Base-by-base conservation (phyloP, 2,113 vertebrate species). In the Lampris megalopsis region DNA sequence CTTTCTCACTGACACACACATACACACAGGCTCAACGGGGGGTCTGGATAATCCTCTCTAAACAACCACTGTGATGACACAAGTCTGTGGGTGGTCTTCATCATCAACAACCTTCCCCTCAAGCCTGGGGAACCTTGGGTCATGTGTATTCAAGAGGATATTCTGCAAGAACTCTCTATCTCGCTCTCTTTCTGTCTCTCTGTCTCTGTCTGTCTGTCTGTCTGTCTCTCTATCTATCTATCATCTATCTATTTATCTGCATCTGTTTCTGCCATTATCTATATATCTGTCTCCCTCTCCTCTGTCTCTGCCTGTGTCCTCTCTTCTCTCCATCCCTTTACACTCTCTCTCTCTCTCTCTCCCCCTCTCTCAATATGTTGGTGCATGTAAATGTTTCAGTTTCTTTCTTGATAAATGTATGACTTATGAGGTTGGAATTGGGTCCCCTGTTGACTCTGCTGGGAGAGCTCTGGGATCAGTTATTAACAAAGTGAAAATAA, bases 81-180 rank as follows among this genome's bases (percentile, higher is more conserved):
- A 42, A 62, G 38, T n/a, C 81, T 2, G 63, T 77, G 81, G 79
- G 86, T 83, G 86, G 88, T 86, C 85, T 68, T 0, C 3, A 43
- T 65, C 67, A 71, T 83, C 87, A 79, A 59, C 71, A 73, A 49
- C 52, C 9, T 11, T 60, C 56, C 24, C 65, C n/a, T 68, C 11
- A 3, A 41, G 13, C 60, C 68, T 50, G n/a, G 53, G 41, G 63
- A 43, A 66, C 64, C 13, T 53, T 37, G 45, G 45, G 50, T 56
- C 53, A 69, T 59, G 75, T 24, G 53, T 71, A 63, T 24, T 24
- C 24, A 24, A 24, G 24, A 24, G 24, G 24, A 24, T 24, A 24
- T 24, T 71, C 72, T 45, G 67, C 66, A 59, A 36, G 37, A 41
- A 50, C 50, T 42, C 6, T 49, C 38, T 38, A 48, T 67, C 9